Evolutionary conservation across 1,140 invertebrate species (phyloP).

Genomic region (Cydia splendana): DNA sequence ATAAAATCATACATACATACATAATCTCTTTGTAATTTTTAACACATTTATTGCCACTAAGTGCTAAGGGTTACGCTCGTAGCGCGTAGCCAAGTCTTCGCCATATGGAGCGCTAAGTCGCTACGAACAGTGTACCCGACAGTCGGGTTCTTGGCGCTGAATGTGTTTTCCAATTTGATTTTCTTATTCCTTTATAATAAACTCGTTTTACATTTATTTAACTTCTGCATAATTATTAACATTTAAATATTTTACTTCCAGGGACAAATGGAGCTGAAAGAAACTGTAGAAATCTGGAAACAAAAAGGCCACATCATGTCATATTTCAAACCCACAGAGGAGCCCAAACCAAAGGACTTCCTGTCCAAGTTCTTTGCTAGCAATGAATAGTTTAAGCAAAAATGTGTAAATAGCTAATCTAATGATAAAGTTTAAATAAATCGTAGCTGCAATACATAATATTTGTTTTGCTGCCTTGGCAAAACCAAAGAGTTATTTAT

Average conservation of each 20-base stretch:
- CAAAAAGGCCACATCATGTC: slow-evolving; percentile 92
- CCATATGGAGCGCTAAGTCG: too few species aligned
- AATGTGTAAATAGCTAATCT: slow-evolving; percentile 35
- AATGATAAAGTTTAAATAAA: slow-evolving; percentile 23
- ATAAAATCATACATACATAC: too few species aligned
- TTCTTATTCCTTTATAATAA: too few species aligned
- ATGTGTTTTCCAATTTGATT: too few species aligned
- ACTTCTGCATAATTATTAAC: neutral
- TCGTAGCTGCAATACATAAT: slow-evolving; percentile 13
- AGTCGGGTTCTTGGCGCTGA: too few species aligned
- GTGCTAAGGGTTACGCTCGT: too few species aligned
- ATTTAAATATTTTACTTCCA: slow-evolving; percentile 70
- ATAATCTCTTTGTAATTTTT: too few species aligned
- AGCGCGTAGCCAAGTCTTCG: too few species aligned
- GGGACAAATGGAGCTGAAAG: slow-evolving; percentile 97
- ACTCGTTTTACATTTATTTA: too few species aligned
- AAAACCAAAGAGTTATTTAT: neutral
- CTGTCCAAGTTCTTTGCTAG: slow-evolving; percentile 93
- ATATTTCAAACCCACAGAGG: slow-evolving; percentile 91
- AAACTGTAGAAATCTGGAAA: slow-evolving; percentile 92
- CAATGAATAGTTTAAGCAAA: slow-evolving; percentile 77
- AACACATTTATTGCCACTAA: too few species aligned
- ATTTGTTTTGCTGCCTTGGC: neutral
- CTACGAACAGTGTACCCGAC: too few species aligned
- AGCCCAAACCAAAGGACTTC: slow-evolving; percentile 94